Evolutionary conservation across 1,140 invertebrate species (phyloP), one percentile per base, ranked within the genome.

Genomic region (Eriocheir sinensis): DNA sequence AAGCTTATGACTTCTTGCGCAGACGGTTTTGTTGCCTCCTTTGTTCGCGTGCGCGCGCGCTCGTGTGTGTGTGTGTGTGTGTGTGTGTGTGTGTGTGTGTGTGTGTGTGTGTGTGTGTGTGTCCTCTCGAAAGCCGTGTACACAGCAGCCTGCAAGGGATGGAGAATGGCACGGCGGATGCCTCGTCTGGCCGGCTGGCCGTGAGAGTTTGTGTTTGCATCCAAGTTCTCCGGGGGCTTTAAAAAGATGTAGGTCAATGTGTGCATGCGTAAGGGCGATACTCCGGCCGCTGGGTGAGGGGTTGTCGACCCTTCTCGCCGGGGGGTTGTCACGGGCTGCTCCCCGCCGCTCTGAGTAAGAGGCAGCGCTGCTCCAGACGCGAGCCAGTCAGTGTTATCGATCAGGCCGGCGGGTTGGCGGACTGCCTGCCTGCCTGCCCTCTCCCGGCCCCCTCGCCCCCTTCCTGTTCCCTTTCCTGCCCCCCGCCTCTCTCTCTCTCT

Each of bases 231-330:
- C 34, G 40, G 83, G 9, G 83, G 89, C 41, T 89, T 60, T 60
- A 32, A 90, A 53, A 90, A 90, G 89, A 90, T 90, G 89, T 90
- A 60, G 89, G 89, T 90, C 89, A 90, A 60, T 34, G 44, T 60
- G 89, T 53, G 44, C 36, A 34, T 34, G 89, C 44, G 44, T 90
- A 44, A 53, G 89, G 89, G 53, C 89, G 89, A 53, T 53, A 34
- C n/a, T 90, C 27, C 30, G 30, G 27, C 53, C 41, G 89, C 44
- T 15, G 30, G 38, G 89, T 38, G 89, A 44, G 53, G 44, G 89
- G 89, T 90, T 90, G 89, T 90, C 89, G 41, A 90, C 89, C 89
- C 53, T 60, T n/a, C 53, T 12, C 21, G 89, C 89, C 40, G 44
- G 44, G 44, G 41, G 89, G 89, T 90, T 90, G 89, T 90, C 89